Percentiles rank a stretch among this genome's conserved stretches.
Evolutionary conservation across 92 coral and sea anemone species (phyloP).

Genomic region (Muricea muricata): DNA sequence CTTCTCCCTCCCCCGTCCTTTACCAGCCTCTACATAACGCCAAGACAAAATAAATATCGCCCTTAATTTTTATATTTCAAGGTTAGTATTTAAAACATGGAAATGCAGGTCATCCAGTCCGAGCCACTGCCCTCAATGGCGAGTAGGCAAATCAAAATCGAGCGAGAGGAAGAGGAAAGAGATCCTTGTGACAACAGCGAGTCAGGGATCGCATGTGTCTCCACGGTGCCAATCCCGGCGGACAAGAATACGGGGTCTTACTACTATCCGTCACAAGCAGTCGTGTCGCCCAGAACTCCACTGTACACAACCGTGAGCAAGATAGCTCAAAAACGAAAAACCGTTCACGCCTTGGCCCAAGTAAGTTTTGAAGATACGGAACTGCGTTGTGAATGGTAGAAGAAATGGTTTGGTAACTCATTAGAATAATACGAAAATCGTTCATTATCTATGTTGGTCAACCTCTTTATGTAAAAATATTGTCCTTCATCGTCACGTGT

Average conservation of each 20-base stretch:
- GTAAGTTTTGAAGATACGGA: not conserved
- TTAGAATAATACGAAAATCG: no score
- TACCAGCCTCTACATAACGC: no score
- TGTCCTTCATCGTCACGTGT: no score
- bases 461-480: no score
- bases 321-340: conserved; percentile 21
- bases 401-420: no score
- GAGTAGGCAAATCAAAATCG: conserved; percentile 5
- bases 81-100: not conserved
- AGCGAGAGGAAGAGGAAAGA: not conserved
- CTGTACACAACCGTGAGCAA: not conserved
- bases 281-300: conserved; percentile 5
- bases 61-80: not conserved
- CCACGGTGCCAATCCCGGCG: not conserved
- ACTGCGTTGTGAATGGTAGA: no score
- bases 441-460: no score
- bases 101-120: not conserved
- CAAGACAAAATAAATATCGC: no score
- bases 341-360: conserved; percentile 2
- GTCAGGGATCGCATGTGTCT: not conserved
- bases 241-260: conserved; percentile 7
- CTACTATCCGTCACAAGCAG: conserved; percentile 31
- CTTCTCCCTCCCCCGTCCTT: no score
- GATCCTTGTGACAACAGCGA: not conserved
- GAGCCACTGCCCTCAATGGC: conserved; percentile 4